These are phyloP conservation scores for Amblyjoppa fuscipennis DNA, from an alignment of 2,888 invertebrate genomes.

Conservation along the genomic window DNA sequence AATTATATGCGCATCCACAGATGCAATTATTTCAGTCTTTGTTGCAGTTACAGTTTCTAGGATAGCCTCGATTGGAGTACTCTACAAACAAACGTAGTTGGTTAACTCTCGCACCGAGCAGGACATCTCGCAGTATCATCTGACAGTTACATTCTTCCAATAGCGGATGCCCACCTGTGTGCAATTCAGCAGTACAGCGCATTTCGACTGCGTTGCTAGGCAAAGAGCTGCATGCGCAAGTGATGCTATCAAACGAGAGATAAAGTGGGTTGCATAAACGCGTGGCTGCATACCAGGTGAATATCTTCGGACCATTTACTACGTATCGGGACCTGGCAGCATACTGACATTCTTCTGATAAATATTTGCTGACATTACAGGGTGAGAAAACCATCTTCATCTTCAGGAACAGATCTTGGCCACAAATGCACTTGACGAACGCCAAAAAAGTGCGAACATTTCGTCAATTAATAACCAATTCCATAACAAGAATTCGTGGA, in stretches of 20 bases:
- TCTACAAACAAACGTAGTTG: conserved; percentile 1
- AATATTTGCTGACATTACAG: background rate
- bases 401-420: background rate
- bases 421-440: background rate
- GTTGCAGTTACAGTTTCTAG: background rate
- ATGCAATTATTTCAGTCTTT: background rate
- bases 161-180: conserved; percentile 8
- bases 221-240: background rate
- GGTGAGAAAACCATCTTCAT: background rate
- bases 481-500: too few relatives aligned
- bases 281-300: background rate
- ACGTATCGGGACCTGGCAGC: background rate
- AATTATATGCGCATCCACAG: background rate
- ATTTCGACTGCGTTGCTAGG: background rate
- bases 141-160: background rate
- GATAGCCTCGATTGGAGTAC: background rate
- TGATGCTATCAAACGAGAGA: background rate
- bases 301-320: background rate
- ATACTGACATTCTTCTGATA: background rate
- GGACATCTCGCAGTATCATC: background rate
- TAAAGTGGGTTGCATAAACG: conserved; percentile 15
- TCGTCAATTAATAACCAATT: too few relatives aligned
- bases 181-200: background rate
- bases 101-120: background rate
- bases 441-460: background rate